phyloP scores from a whole-genome alignment of 2,888 invertebrate genomes.

The Euclidia mi region DNA sequence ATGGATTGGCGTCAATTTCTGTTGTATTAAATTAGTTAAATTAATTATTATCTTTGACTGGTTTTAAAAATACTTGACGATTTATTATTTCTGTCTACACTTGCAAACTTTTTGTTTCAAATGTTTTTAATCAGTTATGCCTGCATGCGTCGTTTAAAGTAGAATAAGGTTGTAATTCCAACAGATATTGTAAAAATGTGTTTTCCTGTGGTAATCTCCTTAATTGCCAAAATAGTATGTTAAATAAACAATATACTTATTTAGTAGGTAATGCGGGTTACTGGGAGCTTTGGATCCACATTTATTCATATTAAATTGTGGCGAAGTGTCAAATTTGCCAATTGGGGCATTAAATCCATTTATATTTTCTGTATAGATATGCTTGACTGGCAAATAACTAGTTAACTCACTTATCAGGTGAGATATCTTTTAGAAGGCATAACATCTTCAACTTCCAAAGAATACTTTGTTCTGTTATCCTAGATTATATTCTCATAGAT shows the following conservation, averaged over 20 bases:
- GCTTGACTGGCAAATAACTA: neutral
- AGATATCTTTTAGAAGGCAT: neutral
- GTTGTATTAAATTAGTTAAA: conserved; percentile 12
- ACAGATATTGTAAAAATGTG: conserved; percentile 56
- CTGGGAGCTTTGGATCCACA: conserved; percentile 35
- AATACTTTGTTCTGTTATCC: too few species aligned
- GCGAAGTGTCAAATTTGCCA: conserved; percentile 12
- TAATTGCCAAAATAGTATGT: conserved; percentile 88
- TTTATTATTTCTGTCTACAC: neutral
- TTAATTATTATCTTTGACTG: neutral
- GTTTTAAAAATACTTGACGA: too few species aligned
- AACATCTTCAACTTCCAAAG: neutral
- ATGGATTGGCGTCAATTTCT: conserved; percentile 11
- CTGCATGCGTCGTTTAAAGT: conserved; percentile 30
- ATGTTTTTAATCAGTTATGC: conserved; percentile 28
- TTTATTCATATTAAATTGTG: conserved; percentile 21
- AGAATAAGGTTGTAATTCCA: conserved; percentile 44
- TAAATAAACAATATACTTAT: conserved; percentile 54
- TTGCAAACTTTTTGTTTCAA: neutral
- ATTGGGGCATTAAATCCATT: conserved; percentile 4
- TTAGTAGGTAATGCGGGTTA: conserved; percentile 55
- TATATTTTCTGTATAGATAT: conserved; percentile 4
- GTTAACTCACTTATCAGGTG: neutral
- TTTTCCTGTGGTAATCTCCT: conserved; percentile 88
- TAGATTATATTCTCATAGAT: too few species aligned